Conservation (phyloP, 2,113 vertebrate species). For the Chrysochloris asiatica region DNA sequence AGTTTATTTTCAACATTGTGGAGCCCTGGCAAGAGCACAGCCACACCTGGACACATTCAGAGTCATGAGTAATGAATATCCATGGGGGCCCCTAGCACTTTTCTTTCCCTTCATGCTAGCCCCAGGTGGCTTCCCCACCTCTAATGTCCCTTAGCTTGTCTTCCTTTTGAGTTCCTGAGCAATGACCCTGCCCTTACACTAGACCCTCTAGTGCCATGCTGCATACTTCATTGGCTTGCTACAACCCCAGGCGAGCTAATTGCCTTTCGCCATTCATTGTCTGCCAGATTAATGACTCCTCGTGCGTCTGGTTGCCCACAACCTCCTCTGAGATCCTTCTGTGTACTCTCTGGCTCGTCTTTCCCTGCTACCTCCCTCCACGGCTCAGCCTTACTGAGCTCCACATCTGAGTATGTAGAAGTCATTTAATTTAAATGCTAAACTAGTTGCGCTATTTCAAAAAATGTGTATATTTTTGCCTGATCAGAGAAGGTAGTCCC, state of each 20-base stretch:
- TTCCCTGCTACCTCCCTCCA: not conserved
- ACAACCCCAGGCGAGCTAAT: slow-evolving; percentile 65
- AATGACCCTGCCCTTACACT: slow-evolving; percentile 58
- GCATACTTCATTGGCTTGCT: slow-evolving; percentile 53
- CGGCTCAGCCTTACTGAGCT: slow-evolving; percentile 29
- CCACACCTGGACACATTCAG: slow-evolving; percentile 28
- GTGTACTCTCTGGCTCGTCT: slow-evolving; percentile 11
- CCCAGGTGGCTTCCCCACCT: slow-evolving; percentile 38
- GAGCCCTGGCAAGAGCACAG: not conserved
- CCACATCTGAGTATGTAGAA: slow-evolving; percentile 51
- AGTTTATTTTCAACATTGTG: slow-evolving; percentile 33
- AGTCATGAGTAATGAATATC: not conserved
- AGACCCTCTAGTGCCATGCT: slow-evolving; percentile 36
- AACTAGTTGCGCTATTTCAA: slow-evolving; percentile 18
- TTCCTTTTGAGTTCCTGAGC: slow-evolving; percentile 44
- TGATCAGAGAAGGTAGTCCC: not conserved
- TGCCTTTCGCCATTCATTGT: slow-evolving; percentile 74
- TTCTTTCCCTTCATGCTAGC: not conserved
- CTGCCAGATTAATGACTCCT: slow-evolving; percentile 76
- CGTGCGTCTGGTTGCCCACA: not conserved
- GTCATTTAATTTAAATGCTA: slow-evolving; percentile 39
- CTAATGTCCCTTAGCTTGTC: not conserved
- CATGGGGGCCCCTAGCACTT: not conserved
- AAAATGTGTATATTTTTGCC: not conserved
- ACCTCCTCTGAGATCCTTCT: slow-evolving; percentile 63